Base-by-base conservation (phyloP, 2,888 invertebrate genomes). In the Dynastes hyllus region DNA sequence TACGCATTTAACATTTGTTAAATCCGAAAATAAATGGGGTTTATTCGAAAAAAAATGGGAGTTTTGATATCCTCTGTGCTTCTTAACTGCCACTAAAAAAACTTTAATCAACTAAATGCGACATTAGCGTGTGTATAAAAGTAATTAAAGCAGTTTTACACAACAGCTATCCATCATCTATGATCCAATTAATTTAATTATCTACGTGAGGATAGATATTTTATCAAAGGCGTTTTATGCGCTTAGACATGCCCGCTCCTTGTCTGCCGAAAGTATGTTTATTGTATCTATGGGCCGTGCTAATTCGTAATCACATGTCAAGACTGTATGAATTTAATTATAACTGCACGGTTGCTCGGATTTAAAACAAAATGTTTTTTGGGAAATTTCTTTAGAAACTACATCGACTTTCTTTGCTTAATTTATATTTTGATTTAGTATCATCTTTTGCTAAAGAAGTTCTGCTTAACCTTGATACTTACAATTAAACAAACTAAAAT, bases 111-210 rank as follows among this genome's bases (percentile, higher is more conserved):
- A 66, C 66, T 16, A 66, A 37, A 66, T 37, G 16, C 29, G 40
- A 40, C 9, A 66, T 40, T 66, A 32, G 66, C 66, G 40, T 45
- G 66, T 4, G 40, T 66, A 66, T 66, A 66, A 66, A 37, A 32
- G 37, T 66, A 32, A 55, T 55, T 55, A 55, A 55, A 55, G 55
- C 13, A 55, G 55, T 55, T n/a, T 6, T 16, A 55, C 16, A 55
- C 55, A 55, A n/a, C n/a, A n/a, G 13, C 55, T 55, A 55, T 55
- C 67, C 67, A 50, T 67, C 67, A 67, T 67, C 67, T 40, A 67
- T 50, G 45, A 67, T 67, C 5, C 67, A 67, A 67, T 67, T 67
- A 67, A 67, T 67, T 67, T 67, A 67, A 40, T 67, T 67, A 67
- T 67, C 29, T 61, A 16, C 9, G 8, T 61, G 61, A 61, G 29